Percentiles rank a stretch among this genome's conserved stretches.
Evolutionary conservation across 2,888 invertebrate genomes (phyloP).

Genomic region (Tribolium freemani): DNA sequence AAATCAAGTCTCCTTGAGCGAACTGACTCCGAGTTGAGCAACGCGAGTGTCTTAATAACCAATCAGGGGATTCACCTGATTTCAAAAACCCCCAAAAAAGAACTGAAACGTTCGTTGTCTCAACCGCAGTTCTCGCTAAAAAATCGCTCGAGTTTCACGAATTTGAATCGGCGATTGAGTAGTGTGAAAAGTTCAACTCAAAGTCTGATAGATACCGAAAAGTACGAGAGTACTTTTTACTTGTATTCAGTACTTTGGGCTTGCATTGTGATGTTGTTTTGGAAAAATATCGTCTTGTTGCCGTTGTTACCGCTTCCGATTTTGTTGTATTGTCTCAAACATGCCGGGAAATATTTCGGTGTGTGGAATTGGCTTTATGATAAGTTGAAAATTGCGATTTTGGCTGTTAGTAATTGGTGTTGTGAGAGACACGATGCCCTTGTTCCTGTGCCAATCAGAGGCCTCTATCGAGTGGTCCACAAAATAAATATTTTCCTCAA

Average conservation of each 20-base stretch:
- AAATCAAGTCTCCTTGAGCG: conserved; percentile 46
- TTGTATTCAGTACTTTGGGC: conserved; percentile 86
- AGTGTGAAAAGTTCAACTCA: conserved; percentile 47
- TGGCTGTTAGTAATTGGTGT: conserved; percentile 73
- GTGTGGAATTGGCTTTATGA: conserved; percentile 70
- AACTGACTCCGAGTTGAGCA: conserved; percentile 48
- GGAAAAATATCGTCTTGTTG: conserved; percentile 88
- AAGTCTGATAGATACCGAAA: conserved; percentile 62
- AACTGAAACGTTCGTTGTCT: conserved; percentile 62
- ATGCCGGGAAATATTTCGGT: conserved; percentile 70
- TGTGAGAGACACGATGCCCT: conserved; percentile 77
- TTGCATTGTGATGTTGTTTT: conserved; percentile 86
- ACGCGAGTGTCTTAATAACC: conserved; percentile 59
- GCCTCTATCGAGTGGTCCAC: conserved; percentile 79
- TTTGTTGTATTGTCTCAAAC: conserved; percentile 77
- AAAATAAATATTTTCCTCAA: conserved; percentile 76
- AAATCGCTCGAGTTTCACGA: conserved; percentile 47
- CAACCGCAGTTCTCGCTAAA: conserved; percentile 59
- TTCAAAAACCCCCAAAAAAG: conserved; percentile 48
- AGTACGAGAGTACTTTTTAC: conserved; percentile 78
- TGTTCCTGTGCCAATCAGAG: conserved; percentile 83
- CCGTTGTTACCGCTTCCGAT: conserved; percentile 84
- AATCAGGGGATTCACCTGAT: conserved; percentile 61
- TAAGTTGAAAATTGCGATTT: conserved; percentile 53
- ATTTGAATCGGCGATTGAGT: conserved; percentile 47